Percentiles rank a stretch among this genome's conserved stretches.
Evolutionary conservation across 2,888 invertebrate genomes (phyloP).

Genomic region (Entomobrya multifasciata): DNA sequence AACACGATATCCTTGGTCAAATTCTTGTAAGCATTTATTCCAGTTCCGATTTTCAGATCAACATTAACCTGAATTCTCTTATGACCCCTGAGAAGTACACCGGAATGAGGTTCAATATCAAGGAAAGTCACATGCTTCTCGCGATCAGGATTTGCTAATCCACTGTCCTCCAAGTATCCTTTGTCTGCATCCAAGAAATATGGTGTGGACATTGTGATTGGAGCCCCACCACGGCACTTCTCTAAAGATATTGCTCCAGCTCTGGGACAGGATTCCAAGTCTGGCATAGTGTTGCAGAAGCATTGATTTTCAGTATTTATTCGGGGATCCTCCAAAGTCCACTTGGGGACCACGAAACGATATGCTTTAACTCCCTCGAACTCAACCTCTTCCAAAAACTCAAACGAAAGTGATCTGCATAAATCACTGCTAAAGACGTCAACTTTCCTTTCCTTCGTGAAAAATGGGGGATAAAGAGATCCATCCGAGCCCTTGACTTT

Average conservation of each 20-base stretch:
- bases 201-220: not conserved
- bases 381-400: not conserved
- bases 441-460: conserved; percentile 2
- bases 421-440: conserved; percentile 41
- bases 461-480: conserved; percentile 42
- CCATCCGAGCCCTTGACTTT: conserved; percentile 48
- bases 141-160: not conserved
- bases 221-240: conserved; percentile 63
- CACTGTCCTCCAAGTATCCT: not conserved
- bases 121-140: conserved; percentile 50
- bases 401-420: conserved; percentile 25
- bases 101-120: conserved; percentile 56
- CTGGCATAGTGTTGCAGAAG: conserved; percentile 35
- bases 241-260: conserved; percentile 69
- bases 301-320: conserved; percentile 28
- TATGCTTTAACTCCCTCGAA: conserved; percentile 32
- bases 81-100: conserved; percentile 46
- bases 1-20: conserved; percentile 31
- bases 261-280: conserved; percentile 20
- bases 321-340: conserved; percentile 24
- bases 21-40: not conserved
- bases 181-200: conserved; percentile 28
- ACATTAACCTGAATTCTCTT: conserved; percentile 56
- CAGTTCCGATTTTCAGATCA: not conserved
- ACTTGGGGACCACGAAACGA: conserved; percentile 10